phyloP scores from a whole-genome alignment of 1,140 invertebrate genomes.

The Watersipora subatra region DNA sequence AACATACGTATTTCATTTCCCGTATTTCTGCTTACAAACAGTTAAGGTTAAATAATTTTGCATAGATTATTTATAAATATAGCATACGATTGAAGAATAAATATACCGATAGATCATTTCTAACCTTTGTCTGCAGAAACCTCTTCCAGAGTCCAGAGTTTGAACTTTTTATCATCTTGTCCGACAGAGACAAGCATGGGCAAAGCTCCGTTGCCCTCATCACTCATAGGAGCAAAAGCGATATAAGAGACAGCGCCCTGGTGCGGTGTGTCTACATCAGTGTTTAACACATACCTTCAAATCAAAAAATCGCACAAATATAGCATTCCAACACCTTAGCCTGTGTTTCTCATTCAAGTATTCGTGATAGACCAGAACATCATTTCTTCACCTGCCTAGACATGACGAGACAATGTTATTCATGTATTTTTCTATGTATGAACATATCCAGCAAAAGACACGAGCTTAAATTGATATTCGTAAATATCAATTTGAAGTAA shows the following conservation, averaged over 20 bases:
- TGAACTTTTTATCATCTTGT: slow-evolving; percentile 54
- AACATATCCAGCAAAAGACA: too few species aligned
- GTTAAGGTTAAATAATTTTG: too few species aligned
- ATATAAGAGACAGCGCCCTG: slow-evolving; percentile 45
- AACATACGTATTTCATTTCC: too few species aligned
- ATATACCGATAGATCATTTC: not conserved
- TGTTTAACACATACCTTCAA: slow-evolving; percentile 56
- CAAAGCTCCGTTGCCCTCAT: not conserved
- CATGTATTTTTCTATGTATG: too few species aligned
- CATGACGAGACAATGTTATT: too few species aligned
- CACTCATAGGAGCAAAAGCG: slow-evolving; percentile 12
- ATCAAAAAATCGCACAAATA: not conserved
- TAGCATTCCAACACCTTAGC: not conserved
- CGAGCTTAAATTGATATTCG: too few species aligned
- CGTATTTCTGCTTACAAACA: too few species aligned
- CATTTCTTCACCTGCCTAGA: too few species aligned
- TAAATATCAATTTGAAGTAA: not conserved
- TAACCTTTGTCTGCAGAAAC: slow-evolving; percentile 23
- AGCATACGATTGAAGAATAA: not conserved
- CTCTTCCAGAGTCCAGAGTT: slow-evolving; percentile 52
- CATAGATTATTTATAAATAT: too few species aligned
- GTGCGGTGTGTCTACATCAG: slow-evolving; percentile 59
- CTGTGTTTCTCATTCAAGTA: too few species aligned
- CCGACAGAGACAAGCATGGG: slow-evolving; percentile 51
- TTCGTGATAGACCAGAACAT: too few species aligned